Conservation (phyloP, 2,888 invertebrate genomes). For the Eristalinus sepulchralis region DNA sequence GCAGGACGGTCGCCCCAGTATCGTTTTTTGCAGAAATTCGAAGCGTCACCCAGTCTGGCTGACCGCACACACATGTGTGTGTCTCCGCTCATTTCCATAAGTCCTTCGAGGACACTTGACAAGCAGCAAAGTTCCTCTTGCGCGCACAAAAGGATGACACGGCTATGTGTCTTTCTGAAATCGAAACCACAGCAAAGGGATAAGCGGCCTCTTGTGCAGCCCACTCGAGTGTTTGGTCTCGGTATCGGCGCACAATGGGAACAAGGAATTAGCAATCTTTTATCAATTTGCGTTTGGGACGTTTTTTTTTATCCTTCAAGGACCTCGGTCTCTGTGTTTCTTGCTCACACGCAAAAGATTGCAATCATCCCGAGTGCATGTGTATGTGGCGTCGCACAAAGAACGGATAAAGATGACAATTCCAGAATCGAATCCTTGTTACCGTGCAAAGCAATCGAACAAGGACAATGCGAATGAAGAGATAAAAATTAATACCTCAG, state of each 20-base stretch:
- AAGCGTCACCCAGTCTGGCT: conserved; percentile 59
- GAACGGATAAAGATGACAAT: conserved; percentile 65
- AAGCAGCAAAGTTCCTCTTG: conserved; percentile 1
- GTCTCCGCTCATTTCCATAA: background rate
- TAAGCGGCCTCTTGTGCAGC: conserved; percentile 26
- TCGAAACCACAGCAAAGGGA: conserved; percentile 60
- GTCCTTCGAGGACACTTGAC: conserved; percentile 45
- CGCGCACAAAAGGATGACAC: conserved; percentile 52
- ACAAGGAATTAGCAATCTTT: conserved; percentile 63
- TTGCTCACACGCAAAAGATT: conserved; percentile 35
- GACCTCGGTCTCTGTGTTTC: conserved; percentile 21
- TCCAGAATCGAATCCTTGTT: conserved; percentile 66
- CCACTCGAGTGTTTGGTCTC: conserved; percentile 39
- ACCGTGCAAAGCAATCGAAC: conserved; percentile 61
- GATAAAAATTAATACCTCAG: conserved; percentile 65
- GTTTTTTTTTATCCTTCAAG: background rate
- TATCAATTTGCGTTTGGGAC: conserved; percentile 27
- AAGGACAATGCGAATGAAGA: conserved; percentile 60
- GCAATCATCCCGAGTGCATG: conserved; percentile 26
- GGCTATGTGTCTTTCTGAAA: conserved; percentile 19
- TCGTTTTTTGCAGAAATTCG: conserved; percentile 41
- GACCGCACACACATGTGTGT: conserved; percentile 28
- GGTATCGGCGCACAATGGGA: conserved; percentile 27
- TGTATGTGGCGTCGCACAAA: conserved; percentile 3
- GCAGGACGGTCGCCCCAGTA: conserved; percentile 19